These are phyloP conservation scores for Petrocephalus zakoni DNA, from an alignment of 2,113 vertebrate genomes.

Conservation along the genomic window DNA sequence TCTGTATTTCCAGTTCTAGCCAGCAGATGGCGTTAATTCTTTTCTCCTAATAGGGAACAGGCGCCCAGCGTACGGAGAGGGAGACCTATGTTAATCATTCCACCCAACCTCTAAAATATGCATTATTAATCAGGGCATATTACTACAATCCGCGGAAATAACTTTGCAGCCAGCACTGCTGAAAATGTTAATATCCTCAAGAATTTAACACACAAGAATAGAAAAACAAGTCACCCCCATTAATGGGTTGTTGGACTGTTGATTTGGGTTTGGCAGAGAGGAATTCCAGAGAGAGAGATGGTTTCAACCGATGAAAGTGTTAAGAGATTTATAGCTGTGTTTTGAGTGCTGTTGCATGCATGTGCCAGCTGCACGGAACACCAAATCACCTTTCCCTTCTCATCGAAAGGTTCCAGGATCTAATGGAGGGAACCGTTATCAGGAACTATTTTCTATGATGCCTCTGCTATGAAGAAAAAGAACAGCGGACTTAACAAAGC, in stretches of 20 bases:
- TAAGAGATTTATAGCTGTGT: background rate
- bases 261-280: background rate
- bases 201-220: background rate
- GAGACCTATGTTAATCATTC: background rate
- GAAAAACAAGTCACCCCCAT: background rate
- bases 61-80: background rate
- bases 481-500: background rate
- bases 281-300: background rate
- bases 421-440: background rate
- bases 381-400: background rate
- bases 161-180: background rate
- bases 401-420: background rate
- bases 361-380: background rate
- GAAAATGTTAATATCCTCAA: background rate
- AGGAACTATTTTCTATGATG: background rate
- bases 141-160: background rate
- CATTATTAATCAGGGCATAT: background rate
- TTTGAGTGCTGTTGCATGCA: background rate
- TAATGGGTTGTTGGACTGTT: background rate
- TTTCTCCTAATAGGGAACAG: background rate
- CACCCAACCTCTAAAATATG: background rate
- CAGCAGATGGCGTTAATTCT: background rate
- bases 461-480: background rate
- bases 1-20: background rate
- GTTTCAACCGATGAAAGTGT: background rate